Base-by-base conservation (phyloP, 2,888 invertebrate species). In the Meta bourneti region DNA sequence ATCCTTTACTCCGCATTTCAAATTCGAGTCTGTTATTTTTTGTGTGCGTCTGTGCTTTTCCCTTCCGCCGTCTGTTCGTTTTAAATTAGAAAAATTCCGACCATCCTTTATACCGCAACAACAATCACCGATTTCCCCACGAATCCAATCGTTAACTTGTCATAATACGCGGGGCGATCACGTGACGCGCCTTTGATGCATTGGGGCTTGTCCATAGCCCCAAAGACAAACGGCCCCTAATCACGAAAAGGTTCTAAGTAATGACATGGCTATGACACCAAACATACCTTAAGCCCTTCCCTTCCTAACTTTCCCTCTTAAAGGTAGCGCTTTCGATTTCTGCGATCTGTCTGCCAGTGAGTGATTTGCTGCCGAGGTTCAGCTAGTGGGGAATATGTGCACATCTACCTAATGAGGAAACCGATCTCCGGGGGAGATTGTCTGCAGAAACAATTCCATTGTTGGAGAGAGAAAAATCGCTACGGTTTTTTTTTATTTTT, bases 141-240 rank as follows among this genome's bases (percentile, higher is more conserved):
- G 91, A 91, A 91, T 91, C 91, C 82, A 91, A 91, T 91, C 91
- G 91, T 91, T 91, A 91, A 78, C 87, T 91, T 91, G 91, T 91
- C 91, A 91, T 87, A 90, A 90, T 80, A 80, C 78, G 54, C 7
- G 49, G 78, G 49, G 78, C 19, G 82, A 87, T 87, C 91, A 86
- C 87, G 91, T 91, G 87, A 91, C 87, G 72, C n/a, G 77, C 87
- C 72, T 87, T 91, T 91, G 91, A 91, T 91, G 91, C 91, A 91
- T 91, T 52, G 91, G 91, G 70, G 82, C 82, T 69, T 87, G 91
- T 91, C 91, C 86, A 19, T 78, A 75, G 87, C 7, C 87, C 82
- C 82, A 72, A 91, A 91, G 91, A 91, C 91, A 91, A 91, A 91
- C 91, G 91, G 82, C 79, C 34, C 87, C 87, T 88, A 83, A 91